Base-by-base conservation (phyloP, 1,140 invertebrate genomes). In the Brachionus koreanus region DNA sequence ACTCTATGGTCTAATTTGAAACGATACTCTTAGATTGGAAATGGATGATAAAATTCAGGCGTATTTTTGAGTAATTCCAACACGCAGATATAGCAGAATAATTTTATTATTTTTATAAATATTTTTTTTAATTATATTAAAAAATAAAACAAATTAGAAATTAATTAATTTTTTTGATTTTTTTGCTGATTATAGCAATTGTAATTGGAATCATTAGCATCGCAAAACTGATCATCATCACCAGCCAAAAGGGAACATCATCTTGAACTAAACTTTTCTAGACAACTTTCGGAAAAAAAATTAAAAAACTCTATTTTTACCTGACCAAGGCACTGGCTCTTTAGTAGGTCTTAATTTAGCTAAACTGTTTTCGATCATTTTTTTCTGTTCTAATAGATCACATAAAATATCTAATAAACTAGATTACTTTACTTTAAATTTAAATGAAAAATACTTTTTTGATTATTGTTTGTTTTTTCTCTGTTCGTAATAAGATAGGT, bases 1-100 rank as follows among this genome's bases (percentile, higher is more conserved):
- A 63, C 35, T 82, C 79, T 33, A 82, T 82, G 79, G 79, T 82
- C 19, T 82, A 46, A 67, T 25, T 25, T 10, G 37, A 37, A 6
- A n/a, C n/a, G 6, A 49, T 74, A 43, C 16, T 37, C n/a, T 69
- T 39, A 6, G 19, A 37, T 39, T 37, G 33, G 33, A 46, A 33
- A 46, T 46, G 12, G 10, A 74, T 19, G 69, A 74, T 49, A 43
- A 74, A 42, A 37, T 39, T 39, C 67, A 33, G 33, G 33, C 29
- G 33, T 65, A 19, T 65, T 65, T 33, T 65, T 65, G n/a, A 33
- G 25, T 65, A 5, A 29, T 33, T 65, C 33, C 63, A 69, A 69
- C 35, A 37, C 13, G 65, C 10, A 37, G 16, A 69, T 19, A 37
- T 16, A 69, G 29, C 35, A 69, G 35, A 19, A 37, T 39, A 69